phyloP scores from a whole-genome alignment of 2,888 invertebrate species.

The Tachina fera region DNA sequence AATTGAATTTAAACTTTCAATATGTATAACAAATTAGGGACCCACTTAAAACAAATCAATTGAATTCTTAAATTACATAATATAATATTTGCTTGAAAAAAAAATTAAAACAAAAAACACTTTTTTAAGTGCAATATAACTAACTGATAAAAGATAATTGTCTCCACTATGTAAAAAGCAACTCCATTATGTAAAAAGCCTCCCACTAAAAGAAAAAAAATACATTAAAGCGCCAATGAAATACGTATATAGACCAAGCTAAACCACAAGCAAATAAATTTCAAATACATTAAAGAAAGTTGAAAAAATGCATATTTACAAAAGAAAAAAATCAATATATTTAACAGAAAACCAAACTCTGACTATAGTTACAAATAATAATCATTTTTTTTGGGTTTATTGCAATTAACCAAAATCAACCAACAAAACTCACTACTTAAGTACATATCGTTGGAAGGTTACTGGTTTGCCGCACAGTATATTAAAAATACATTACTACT shows the following conservation, averaged over 20 bases:
- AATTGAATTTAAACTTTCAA: conserved; percentile 56
- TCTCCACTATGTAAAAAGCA: conserved; percentile 8
- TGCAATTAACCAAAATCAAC: conserved; percentile 25
- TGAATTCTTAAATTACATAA: conserved; percentile 44
- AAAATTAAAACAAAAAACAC: conserved; percentile 6
- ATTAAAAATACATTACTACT: too few species aligned
- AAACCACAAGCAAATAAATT: too few species aligned
- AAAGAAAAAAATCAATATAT: background rate
- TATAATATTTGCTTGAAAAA: conserved; percentile 37
- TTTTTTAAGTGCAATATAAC: conserved; percentile 24
- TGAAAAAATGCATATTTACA: conserved; percentile 48
- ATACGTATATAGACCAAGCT: too few species aligned
- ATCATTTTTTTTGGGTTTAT: conserved; percentile 28
- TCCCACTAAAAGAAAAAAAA: conserved; percentile 9
- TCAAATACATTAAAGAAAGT: conserved; percentile 1
- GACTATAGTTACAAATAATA: conserved; percentile 57
- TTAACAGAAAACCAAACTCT: conserved; percentile 14
- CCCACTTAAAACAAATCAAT: conserved; percentile 64
- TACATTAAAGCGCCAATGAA: too few species aligned
- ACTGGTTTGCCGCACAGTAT: too few species aligned
- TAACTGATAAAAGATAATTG: background rate
- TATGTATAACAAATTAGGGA: conserved; percentile 65
- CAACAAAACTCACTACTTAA: conserved; percentile 5
- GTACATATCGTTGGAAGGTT: too few species aligned
- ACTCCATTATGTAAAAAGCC: conserved; percentile 57